phyloP scores from a whole-genome alignment of 2,113 vertebrate genomes.

The Cricetomys ansorgei region DNA sequence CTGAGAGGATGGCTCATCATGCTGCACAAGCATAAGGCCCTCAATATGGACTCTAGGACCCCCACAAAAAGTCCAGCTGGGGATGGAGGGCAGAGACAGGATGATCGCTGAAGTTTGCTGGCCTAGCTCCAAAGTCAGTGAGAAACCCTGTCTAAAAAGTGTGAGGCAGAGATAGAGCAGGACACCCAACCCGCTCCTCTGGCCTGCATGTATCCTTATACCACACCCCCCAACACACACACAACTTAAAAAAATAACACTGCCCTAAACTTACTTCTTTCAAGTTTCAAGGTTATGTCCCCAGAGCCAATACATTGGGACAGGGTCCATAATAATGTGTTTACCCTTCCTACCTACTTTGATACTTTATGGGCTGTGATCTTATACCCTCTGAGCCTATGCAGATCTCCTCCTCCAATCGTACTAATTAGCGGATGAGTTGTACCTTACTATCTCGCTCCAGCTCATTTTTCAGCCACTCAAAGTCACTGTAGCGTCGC shows the following conservation, averaged over 20 bases:
- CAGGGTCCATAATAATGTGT: not conserved
- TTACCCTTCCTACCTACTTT: conserved; percentile 8
- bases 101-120: not conserved
- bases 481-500: conserved; percentile 98
- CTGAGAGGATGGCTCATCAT: not conserved
- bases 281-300: conserved; percentile 35
- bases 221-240: not conserved
- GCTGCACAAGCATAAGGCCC: not conserved
- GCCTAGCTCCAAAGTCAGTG: not conserved
- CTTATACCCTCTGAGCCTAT: not conserved
- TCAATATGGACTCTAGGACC: not conserved
- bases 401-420: not conserved
- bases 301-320: conserved; percentile 24
- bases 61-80: too few relatives aligned
- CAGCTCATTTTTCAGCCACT: conserved; percentile 99
- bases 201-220: not conserved
- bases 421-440: not conserved
- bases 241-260: not conserved
- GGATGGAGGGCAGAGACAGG: not conserved
- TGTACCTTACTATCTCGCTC: conserved; percentile 99
- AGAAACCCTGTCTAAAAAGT: not conserved
- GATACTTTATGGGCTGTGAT: not conserved
- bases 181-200: not conserved
- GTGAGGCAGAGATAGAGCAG: not conserved
- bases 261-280: conserved; percentile 21